Percentiles rank a stretch among this genome's conserved stretches.
phyloP scores from a whole-genome alignment of 2,113 vertebrate genomes.

The Apistogramma diplotaenia region DNA sequence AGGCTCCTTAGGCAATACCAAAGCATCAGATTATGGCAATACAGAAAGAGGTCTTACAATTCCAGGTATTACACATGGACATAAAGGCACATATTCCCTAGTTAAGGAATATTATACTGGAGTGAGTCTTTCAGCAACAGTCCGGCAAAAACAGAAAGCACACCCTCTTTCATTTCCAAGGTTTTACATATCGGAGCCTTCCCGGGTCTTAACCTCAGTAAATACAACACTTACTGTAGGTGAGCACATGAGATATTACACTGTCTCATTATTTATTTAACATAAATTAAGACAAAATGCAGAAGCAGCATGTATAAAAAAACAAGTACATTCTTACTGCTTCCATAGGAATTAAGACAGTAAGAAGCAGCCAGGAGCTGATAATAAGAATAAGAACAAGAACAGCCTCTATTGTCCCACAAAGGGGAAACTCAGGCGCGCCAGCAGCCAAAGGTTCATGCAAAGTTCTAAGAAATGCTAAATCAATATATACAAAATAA shows the following conservation, averaged over 20 bases:
- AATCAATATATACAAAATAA: too few species aligned
- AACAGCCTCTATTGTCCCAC: too few species aligned
- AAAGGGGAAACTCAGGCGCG: too few species aligned
- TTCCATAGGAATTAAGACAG: too few species aligned
- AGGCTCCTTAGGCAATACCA: not conserved
- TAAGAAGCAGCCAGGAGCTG: too few species aligned
- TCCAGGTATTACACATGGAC: not conserved
- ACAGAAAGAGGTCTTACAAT: rapidly evolving
- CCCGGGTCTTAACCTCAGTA: not conserved
- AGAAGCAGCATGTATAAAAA: not conserved
- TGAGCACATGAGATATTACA: not conserved
- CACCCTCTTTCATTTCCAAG: too few species aligned
- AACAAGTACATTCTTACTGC: too few species aligned
- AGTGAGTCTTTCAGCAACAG: not conserved
- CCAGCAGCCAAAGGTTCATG: too few species aligned
- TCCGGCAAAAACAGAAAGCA: too few species aligned
- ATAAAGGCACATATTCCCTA: not conserved
- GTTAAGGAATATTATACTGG: too few species aligned
- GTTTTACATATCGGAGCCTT: not conserved
- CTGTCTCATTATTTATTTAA: not conserved
- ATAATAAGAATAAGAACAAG: too few species aligned
- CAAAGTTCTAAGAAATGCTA: too few species aligned
- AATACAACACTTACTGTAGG: not conserved
- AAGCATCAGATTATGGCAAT: not conserved
- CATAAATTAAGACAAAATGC: not conserved